Evolutionary conservation across 2,797 vertebrate genomes (phyloP), one percentile per base, ranked within the genome.

Genomic region (Hippoglossus hippoglossus): DNA sequence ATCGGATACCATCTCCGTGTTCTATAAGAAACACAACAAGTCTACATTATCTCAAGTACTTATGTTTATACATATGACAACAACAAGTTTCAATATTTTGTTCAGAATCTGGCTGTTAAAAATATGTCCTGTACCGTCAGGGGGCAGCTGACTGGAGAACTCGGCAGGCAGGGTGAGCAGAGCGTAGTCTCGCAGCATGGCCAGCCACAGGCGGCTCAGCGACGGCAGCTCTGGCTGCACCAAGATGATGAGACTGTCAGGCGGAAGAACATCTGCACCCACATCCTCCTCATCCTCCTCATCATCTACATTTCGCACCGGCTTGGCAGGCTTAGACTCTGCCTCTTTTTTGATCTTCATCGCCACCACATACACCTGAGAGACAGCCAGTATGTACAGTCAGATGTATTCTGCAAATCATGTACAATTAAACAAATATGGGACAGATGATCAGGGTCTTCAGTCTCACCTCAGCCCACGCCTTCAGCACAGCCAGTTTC

Each of bases 271-370:
- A 31, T 96, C 94, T 0, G 87, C 65, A 0, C 91, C 87, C 41
- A 92, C 79, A 2, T 94, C 94, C 0, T 98, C 97, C 0, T 98
- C 96, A 1, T 99, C 96, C 0, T 97, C 96, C 0, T 97, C 96
- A 0, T 97, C 97, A 18, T 96, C 96, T 47, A 81, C 86, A 46
- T 72, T 95, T 69, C 85, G 95, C 44, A 73, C 69, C 5, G 90
- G 67, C 75, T 63, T 93, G 36, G 94, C 95, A 3, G 97, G 96
- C 81, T 95, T 96, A 3, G 93, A 94, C 81, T 98, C 97, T 0
- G 97, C 97, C 90, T 98, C 98, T 67, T 97, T 98, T 91, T 98
- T 98, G 81, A 98, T 96, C 88, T 98, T 98, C 98, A 99, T 99
- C 3, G 98, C 96, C 83, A 99, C 96, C 25, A 99, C 95, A 9